Percentiles rank a stretch among this genome's conserved stretches.
Conservation (phyloP, 2,888 invertebrate genomes). For the Thereva nobilitata region DNA sequence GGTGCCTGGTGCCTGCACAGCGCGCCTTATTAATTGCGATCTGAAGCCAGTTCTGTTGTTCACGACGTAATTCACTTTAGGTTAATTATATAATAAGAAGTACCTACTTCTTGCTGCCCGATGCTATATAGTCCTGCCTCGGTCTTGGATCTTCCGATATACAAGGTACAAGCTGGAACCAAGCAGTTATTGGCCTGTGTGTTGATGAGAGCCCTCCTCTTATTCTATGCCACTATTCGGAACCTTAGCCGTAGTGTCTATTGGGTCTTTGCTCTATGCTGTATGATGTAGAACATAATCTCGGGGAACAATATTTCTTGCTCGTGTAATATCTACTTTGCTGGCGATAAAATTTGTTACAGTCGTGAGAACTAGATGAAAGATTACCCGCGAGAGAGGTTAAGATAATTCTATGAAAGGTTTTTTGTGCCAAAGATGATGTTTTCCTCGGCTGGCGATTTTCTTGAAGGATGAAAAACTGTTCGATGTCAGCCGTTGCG, state of each 20-base stretch:
- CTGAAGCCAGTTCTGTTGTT: constrained; percentile 42
- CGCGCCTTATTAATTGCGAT: constrained; percentile 41
- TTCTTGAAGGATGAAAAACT: constrained; percentile 23
- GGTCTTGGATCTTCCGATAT: constrained; percentile 8
- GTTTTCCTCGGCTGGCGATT: constrained; percentile 29
- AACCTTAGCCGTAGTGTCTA: constrained; percentile 20
- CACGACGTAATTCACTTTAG: constrained; percentile 42
- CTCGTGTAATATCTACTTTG: constrained; percentile 41
- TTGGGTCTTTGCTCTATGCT: constrained; percentile 30
- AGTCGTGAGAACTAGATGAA: constrained; percentile 43
- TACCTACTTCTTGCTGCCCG: constrained; percentile 37
- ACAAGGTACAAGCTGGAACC: not conserved
- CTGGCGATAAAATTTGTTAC: constrained; percentile 42
- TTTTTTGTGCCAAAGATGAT: constrained; percentile 38
- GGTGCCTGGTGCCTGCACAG: constrained; percentile 32
- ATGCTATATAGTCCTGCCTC: constrained; percentile 34
- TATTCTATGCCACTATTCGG: constrained; percentile 20
- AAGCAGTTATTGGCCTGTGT: constrained; percentile 27
- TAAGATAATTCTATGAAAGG: constrained; percentile 39
- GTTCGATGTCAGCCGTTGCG: constrained; percentile 28
- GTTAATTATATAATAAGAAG: constrained; percentile 42
- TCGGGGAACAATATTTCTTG: constrained; percentile 40
- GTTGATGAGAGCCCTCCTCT: constrained; percentile 24
- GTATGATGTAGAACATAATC: constrained; percentile 41
- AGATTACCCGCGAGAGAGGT: constrained; percentile 38